Evolutionary conservation across 2,888 invertebrate species (phyloP).

Genomic region (Platycheirus rosarum): DNA sequence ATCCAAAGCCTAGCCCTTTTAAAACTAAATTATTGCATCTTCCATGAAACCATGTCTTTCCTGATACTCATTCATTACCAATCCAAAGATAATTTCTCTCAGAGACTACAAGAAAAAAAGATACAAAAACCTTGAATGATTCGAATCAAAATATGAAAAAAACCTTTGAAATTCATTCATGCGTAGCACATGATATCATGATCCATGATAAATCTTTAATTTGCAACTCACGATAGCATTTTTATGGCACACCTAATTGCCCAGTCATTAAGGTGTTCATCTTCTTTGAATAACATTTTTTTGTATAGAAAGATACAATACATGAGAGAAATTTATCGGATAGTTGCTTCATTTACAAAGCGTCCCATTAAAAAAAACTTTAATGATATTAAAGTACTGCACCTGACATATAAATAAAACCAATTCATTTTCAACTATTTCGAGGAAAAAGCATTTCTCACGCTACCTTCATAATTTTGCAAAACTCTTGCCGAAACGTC

Average conservation of each 20-base stretch:
- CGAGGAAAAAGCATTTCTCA: neutral
- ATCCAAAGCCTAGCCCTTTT: too few relatives aligned
- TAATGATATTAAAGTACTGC: too few relatives aligned
- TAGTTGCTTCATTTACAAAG: neutral
- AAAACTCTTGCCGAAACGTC: neutral
- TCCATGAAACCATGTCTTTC: too few relatives aligned
- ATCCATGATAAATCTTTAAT: constrained; percentile 32
- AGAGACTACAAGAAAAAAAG: too few relatives aligned
- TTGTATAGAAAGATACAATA: neutral
- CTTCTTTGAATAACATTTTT: neutral
- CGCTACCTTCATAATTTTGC: neutral
- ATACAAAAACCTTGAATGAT: too few relatives aligned
- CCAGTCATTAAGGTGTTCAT: constrained; percentile 3
- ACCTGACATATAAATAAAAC: neutral
- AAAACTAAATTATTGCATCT: too few relatives aligned
- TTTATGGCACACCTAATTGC: constrained; percentile 16
- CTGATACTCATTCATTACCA: too few relatives aligned
- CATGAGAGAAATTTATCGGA: neutral
- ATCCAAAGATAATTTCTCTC: too few relatives aligned
- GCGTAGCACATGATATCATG: constrained; percentile 25
- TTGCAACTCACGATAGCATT: constrained; percentile 18
- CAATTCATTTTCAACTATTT: neutral
- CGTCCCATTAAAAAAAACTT: neutral
- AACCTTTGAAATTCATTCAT: constrained; percentile 11
- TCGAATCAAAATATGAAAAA: too few relatives aligned